Conservation (phyloP, 2,113 vertebrate genomes). For the Kobus ellipsiprymnus region DNA sequence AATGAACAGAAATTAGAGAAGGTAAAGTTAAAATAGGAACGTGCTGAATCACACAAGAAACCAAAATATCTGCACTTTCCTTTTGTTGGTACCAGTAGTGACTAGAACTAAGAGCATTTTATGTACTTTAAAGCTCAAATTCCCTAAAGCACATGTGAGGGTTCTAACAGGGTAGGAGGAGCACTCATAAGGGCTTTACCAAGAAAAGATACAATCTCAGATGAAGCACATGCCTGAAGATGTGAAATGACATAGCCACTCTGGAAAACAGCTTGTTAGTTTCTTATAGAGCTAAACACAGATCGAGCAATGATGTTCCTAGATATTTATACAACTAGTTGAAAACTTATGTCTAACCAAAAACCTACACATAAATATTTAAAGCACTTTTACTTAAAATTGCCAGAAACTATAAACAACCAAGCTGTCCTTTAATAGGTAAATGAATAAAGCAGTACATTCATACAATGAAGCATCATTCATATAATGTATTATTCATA, state of each 20-base stretch:
- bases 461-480: background rate
- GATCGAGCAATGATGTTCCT: background rate
- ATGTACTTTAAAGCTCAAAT: background rate
- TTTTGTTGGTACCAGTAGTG: background rate
- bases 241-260: background rate
- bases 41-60: background rate
- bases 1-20: background rate
- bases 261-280: background rate
- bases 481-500: background rate
- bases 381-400: background rate
- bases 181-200: background rate
- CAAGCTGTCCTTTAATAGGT: background rate
- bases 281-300: background rate
- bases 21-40: background rate
- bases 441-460: background rate
- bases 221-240: background rate
- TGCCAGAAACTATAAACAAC: background rate
- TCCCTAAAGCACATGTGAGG: background rate
- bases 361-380: slow-evolving; percentile 19
- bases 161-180: background rate
- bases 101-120: background rate
- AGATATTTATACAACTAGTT: background rate
- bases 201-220: background rate
- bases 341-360: background rate
- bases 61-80: background rate